Conservation (phyloP, 2,113 vertebrate species). For the Tyto alba region DNA sequence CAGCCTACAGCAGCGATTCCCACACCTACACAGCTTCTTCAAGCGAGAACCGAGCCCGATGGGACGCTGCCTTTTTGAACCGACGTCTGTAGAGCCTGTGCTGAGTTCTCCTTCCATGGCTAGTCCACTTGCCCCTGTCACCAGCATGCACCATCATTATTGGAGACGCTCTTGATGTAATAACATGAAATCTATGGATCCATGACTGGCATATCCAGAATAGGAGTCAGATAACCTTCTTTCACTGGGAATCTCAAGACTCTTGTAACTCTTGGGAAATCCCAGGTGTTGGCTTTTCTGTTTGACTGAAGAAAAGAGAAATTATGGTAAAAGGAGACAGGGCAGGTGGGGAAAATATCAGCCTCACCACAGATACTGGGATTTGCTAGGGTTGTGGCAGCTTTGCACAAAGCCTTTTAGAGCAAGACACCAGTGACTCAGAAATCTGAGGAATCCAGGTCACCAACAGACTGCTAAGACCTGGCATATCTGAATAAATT, state of each 20-base stretch:
- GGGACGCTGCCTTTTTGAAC: neutral
- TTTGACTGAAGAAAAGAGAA: neutral
- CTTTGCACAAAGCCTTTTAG: neutral
- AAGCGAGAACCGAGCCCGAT: accelerated
- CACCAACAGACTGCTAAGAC: neutral
- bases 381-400: neutral
- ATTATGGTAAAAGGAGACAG: neutral
- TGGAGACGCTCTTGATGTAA: neutral
- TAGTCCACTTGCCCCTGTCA: neutral
- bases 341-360: neutral
- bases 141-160: neutral
- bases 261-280: neutral
- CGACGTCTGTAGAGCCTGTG: accelerated
- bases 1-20: conserved; percentile 18
- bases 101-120: accelerated
- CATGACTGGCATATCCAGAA: neutral
- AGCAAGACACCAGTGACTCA: neutral
- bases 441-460: neutral
- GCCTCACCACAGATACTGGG: neutral
- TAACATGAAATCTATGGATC: neutral
- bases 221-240: neutral
- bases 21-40: neutral
- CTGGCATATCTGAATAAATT: neutral
- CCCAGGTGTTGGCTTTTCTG: neutral
- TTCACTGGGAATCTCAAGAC: neutral